Evolutionary conservation across 2,888 invertebrate species (phyloP).

Genomic region (Rhorus exstirpatorius): DNA sequence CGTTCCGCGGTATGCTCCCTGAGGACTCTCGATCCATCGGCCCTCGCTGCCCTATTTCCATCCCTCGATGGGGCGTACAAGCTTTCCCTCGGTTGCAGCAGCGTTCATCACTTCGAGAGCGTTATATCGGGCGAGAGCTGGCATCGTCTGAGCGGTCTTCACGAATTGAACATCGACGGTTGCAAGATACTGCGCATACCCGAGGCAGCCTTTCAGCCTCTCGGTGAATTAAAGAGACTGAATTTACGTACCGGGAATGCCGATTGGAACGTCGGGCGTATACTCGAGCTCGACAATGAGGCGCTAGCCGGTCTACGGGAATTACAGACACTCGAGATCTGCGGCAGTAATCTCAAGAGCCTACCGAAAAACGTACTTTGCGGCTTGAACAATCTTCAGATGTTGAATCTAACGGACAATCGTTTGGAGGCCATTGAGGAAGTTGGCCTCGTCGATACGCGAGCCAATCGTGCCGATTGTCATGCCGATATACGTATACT

Average conservation of each 20-base stretch:
- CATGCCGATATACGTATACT: constrained; percentile 90
- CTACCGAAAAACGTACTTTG: constrained; percentile 94
- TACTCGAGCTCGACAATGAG: constrained; percentile 91
- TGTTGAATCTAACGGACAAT: constrained; percentile 94
- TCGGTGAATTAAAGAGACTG: constrained; percentile 92
- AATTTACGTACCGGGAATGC: constrained; percentile 93
- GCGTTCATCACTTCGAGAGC: constrained; percentile 93
- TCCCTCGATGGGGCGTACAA: constrained; percentile 91
- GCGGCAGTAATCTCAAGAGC: constrained; percentile 93
- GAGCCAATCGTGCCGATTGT: constrained; percentile 86
- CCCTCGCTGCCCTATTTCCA: constrained; percentile 86
- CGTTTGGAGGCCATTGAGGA: constrained; percentile 92
- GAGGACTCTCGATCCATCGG: constrained; percentile 86
- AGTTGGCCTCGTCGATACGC: constrained; percentile 89
- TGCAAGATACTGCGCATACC: constrained; percentile 94
- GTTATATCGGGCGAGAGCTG: constrained; percentile 91
- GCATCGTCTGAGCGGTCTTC: constrained; percentile 91
- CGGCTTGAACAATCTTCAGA: constrained; percentile 92
- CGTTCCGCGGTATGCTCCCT: constrained; percentile 87
- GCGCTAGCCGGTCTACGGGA: constrained; percentile 93
- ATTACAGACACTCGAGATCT: constrained; percentile 92
- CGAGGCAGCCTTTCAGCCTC: constrained; percentile 92
- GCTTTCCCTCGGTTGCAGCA: constrained; percentile 92
- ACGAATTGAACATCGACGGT: constrained; percentile 91
- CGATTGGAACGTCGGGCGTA: constrained; percentile 92